These are phyloP conservation scores for Pseudomyrmex dendroicus DNA, from an alignment of 1,140 invertebrate species.

Conservation along the genomic window DNA sequence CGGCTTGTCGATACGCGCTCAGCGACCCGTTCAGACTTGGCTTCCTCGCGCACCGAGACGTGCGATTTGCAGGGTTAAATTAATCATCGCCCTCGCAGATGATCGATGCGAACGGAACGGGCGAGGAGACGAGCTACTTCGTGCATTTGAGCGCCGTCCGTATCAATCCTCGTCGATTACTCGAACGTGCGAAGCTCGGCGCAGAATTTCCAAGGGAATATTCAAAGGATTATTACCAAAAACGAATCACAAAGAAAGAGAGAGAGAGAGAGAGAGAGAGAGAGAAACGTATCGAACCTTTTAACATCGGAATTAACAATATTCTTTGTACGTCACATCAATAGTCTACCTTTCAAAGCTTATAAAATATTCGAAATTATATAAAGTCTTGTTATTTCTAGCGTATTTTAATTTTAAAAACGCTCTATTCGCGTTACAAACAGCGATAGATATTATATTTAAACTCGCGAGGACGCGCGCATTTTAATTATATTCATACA, in stretches of 20 bases:
- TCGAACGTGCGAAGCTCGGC: conserved; percentile 10
- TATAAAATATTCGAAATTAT: not conserved
- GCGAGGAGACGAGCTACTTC: conserved; percentile 41
- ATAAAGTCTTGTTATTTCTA: not conserved
- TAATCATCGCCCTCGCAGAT: conserved; percentile 42
- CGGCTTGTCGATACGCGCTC: conserved; percentile 63
- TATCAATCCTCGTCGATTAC: conserved; percentile 54
- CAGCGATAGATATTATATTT: not conserved
- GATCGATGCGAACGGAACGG: conserved; percentile 40
- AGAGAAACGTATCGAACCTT: no score
- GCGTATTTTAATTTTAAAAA: not conserved
- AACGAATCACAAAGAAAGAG: not conserved
- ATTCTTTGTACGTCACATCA: not conserved
- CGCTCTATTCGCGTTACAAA: not conserved
- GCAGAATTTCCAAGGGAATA: conserved; percentile 21
- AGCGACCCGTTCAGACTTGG: conserved; percentile 20
- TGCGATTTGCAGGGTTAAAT: conserved; percentile 57
- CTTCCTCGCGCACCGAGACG: conserved; percentile 30
- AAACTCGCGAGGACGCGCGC: not conserved
- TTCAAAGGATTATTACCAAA: conserved; percentile 9
- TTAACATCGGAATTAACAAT: not conserved
- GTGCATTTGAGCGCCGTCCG: conserved; percentile 30
- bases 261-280: no score
- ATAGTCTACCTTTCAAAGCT: not conserved
- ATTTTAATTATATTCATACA: conserved; percentile 34